A percentile compares a stretch with the other conserved stretches of the same genome.
These are phyloP conservation scores for Microplitis demolitor DNA, from an alignment of 1,140 invertebrate species.

Conservation along the genomic window DNA sequence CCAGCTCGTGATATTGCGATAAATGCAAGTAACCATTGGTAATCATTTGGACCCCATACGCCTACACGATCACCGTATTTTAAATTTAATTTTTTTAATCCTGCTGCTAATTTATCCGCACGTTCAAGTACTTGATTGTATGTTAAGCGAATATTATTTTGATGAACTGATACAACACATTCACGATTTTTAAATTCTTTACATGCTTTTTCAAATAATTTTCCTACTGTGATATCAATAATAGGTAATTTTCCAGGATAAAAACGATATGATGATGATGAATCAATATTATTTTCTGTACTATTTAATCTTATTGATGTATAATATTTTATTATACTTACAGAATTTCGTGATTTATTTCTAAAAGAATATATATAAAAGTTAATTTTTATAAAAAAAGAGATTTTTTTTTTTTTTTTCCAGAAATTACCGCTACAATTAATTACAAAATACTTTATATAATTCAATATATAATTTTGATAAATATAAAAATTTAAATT, in stretches of 20 bases:
- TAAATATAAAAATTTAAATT: too few species aligned
- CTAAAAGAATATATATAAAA: too few species aligned
- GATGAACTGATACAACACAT: constrained; percentile 67
- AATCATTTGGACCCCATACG: constrained; percentile 86
- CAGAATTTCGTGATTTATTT: too few species aligned
- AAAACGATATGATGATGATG: constrained; percentile 49
- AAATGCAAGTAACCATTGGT: constrained; percentile 81
- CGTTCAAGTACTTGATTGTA: constrained; percentile 68
- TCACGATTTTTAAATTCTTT: constrained; percentile 64
- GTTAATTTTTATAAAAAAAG: too few species aligned
- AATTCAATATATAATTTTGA: too few species aligned
- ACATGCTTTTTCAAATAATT: constrained; percentile 65
- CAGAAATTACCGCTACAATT: too few species aligned
- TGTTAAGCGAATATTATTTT: constrained; percentile 65
- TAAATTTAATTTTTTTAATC: constrained; percentile 77
- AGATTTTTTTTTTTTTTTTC: too few species aligned
- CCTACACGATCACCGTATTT: constrained; percentile 82
- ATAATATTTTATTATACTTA: too few species aligned
- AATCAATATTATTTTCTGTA: not conserved
- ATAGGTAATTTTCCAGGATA: constrained; percentile 65
- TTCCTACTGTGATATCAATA: constrained; percentile 67
- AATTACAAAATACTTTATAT: too few species aligned
- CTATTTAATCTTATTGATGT: not conserved
- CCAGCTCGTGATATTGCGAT: constrained; percentile 83
- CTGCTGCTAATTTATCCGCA: constrained; percentile 80